Evolutionary conservation across 2,888 invertebrate genomes (phyloP), one percentile per base, ranked within the genome.

Genomic region (Cryptus armator): DNA sequence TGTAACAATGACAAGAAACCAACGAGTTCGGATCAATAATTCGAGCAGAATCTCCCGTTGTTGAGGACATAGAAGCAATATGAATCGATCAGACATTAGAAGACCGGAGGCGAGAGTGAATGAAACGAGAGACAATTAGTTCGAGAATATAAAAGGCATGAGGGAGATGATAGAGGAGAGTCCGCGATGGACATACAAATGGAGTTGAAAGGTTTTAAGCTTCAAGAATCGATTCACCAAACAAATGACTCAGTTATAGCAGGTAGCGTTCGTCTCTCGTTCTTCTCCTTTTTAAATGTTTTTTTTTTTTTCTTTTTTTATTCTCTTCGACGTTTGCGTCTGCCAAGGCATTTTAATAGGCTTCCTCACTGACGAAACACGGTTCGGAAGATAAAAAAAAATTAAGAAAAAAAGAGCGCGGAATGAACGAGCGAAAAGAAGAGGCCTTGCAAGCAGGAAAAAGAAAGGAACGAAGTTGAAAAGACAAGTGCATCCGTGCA

Each of bases 231-330:
- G 89, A 90, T 91, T 89, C 88, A 74, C 89, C 87, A 89, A 90
- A 91, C 91, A 92, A 91, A 91, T 91, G 91, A 90, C 90, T 91
- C 89, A 87, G 90, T 91, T 90, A 89, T 86, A 83, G 74, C 44
- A 37, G 82, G 66, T 80, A 64, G 70, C 78, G 86, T 81, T 51
- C 80, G 66, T 74, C 75, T 71, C 46, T 64, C 59, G 53, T 67
- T 67, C 75, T 24, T 56, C 51, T 78, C 62, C 24, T 72, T 71
- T 78, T 51, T 62, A 43, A 56, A 12, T 24, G 24, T 24, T 24
- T 37, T 66, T 16, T 80, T 80, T 66, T 19, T 81, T 64, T 76
- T 16, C 43, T 62, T 76, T 16, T 51, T 76, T 78, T 44, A 19
- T 59, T 48, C 74, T 9, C 56, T 12, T 68, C 48, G n/a, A 46